Percentiles rank a stretch among this genome's conserved stretches.
These are phyloP conservation scores for Lutraria lutraria DNA, from an alignment of 2,888 invertebrate genomes.

Conservation along the genomic window DNA sequence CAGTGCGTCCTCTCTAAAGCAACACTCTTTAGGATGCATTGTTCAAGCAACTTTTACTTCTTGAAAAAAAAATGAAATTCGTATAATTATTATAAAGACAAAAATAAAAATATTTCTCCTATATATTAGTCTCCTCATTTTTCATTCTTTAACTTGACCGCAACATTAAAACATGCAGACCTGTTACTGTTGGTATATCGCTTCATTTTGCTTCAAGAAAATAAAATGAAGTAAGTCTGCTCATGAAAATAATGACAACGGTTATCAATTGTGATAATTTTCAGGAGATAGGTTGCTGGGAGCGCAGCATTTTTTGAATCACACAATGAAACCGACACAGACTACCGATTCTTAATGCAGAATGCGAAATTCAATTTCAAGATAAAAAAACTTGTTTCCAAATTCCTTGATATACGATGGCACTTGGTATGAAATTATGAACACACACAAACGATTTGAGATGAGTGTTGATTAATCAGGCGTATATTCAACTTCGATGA, in stretches of 20 bases:
- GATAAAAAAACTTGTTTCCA: neutral
- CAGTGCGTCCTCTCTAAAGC: too few species aligned
- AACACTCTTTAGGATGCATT: too few species aligned
- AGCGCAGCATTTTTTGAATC: neutral
- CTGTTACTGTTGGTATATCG: neutral
- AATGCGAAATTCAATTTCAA: neutral
- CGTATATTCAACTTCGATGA: constrained; percentile 4
- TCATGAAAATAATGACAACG: neutral
- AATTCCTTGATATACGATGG: neutral
- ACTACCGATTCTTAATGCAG: neutral
- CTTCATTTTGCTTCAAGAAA: neutral
- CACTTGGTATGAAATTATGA: neutral
- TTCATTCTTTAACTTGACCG: neutral
- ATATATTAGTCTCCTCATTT: too few species aligned
- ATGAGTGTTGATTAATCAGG: neutral
- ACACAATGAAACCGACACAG: neutral
- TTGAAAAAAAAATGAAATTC: too few species aligned
- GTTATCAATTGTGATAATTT: neutral
- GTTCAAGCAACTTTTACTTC: too few species aligned
- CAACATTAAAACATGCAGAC: neutral
- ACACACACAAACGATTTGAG: neutral
- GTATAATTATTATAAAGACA: too few species aligned
- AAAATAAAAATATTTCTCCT: too few species aligned
- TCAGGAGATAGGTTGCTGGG: neutral
- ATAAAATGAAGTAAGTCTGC: neutral